Conservation (phyloP, 2,888 invertebrate species). For the Dryobota labecula region DNA sequence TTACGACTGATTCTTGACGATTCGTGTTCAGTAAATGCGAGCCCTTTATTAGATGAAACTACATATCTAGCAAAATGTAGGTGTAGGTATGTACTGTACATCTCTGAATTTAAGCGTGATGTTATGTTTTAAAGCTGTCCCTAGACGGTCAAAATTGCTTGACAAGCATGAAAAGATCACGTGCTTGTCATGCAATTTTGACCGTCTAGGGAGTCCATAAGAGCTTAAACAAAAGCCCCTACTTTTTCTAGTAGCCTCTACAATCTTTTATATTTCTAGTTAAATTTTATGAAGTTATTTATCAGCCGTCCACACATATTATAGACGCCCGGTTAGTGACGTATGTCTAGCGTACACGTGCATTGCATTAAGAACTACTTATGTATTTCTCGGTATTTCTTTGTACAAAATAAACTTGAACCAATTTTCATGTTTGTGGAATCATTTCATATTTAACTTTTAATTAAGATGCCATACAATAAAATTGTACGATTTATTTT, state of each 20-base stretch:
- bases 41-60: no score
- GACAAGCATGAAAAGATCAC: no score
- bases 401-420: conserved; percentile 33
- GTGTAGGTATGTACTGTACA: no score
- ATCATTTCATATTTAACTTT: conserved; percentile 1
- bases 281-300: background rate
- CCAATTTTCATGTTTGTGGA: background rate
- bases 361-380: conserved; percentile 1
- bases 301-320: background rate
- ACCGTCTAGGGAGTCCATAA: no score
- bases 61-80: no score
- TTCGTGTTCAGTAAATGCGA: no score
- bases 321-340: background rate
- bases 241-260: background rate
- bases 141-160: no score
- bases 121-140: no score
- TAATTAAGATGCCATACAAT: conserved; percentile 15
- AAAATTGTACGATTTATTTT: conserved; percentile 1
- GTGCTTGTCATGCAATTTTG: no score
- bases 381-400: conserved; percentile 11
- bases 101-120: no score
- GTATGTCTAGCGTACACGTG: conserved; percentile 24
- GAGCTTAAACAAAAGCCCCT: background rate
- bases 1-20: no score
- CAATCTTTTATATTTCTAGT: no score